Evolutionary conservation across 1,140 invertebrate genomes (phyloP).

Genomic region (Lordiphosa mommai): DNA sequence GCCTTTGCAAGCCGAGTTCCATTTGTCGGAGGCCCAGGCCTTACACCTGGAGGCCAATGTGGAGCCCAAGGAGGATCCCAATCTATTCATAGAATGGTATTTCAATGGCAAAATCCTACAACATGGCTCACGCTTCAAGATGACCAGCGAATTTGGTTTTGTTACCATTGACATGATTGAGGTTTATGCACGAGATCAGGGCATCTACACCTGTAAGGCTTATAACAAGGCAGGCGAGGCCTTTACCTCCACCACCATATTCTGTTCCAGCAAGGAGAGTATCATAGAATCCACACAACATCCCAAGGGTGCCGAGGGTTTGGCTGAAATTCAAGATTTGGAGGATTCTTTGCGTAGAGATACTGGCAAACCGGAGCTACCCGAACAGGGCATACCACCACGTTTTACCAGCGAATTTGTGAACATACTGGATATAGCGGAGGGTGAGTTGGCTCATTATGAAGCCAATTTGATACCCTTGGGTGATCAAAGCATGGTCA

Average conservation of each 20-base stretch:
- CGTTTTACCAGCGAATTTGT: conserved; percentile 93
- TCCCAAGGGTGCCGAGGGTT: conserved; percentile 94
- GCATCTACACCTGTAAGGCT: conserved; percentile 95
- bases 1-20: conserved; percentile 89
- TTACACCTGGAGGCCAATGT: conserved; percentile 96
- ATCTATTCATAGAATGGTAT: conserved; percentile 96
- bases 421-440: conserved; percentile 89
- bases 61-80: conserved; percentile 97
- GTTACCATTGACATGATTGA: conserved; percentile 94
- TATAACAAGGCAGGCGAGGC: conserved; percentile 93
- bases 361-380: conserved; percentile 84
- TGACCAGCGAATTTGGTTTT: conserved; percentile 95
- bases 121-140: conserved; percentile 91
- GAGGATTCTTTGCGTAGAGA: conserved; percentile 91
- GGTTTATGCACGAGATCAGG: conserved; percentile 95
- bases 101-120: conserved; percentile 94
- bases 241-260: conserved; percentile 93
- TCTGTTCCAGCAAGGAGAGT: conserved; percentile 89
- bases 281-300: conserved; percentile 94
- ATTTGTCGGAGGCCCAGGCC: conserved; percentile 93
- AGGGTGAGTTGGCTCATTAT: conserved; percentile 96
- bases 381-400: conserved; percentile 90
- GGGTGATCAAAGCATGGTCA: conserved; percentile 96
- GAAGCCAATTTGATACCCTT: conserved; percentile 95
- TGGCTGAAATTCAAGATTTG: conserved; percentile 93